These are phyloP conservation scores for Eristalis arbustorum DNA, from an alignment of 2,888 invertebrate genomes.

Conservation along the genomic window DNA sequence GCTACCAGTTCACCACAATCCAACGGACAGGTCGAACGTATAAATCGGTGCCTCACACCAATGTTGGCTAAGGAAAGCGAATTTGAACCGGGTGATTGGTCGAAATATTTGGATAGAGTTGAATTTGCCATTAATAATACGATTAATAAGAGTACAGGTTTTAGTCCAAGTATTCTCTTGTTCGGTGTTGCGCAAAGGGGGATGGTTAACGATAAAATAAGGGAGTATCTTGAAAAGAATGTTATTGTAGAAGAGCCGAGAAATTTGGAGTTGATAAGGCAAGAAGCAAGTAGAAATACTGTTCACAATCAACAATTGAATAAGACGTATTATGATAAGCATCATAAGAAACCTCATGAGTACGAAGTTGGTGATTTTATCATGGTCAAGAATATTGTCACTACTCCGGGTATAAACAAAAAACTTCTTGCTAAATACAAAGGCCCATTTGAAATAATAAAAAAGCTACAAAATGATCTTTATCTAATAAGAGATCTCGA, in stretches of 20 bases:
- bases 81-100: too few relatives aligned
- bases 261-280: constrained; percentile 20
- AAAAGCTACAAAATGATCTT: constrained; percentile 62
- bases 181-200: constrained; percentile 73
- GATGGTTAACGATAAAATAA: constrained; percentile 56
- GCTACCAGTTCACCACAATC: too few relatives aligned
- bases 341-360: constrained; percentile 60
- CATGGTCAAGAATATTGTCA: constrained; percentile 69
- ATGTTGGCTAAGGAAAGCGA: too few relatives aligned
- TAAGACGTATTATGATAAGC: constrained; percentile 51
- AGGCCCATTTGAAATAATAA: constrained; percentile 68
- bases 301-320: constrained; percentile 69
- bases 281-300: constrained; percentile 60
- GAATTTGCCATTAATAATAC: constrained; percentile 73
- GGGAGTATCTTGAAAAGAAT: too few relatives aligned
- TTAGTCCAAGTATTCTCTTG: constrained; percentile 72
- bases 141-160: constrained; percentile 71
- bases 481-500: constrained; percentile 68
- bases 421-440: constrained; percentile 70
- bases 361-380: constrained; percentile 61
- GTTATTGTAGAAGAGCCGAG: not conserved
- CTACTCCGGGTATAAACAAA: too few relatives aligned
- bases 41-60: too few relatives aligned
- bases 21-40: too few relatives aligned
- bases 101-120: constrained; percentile 40